Conservation (phyloP, 2,113 vertebrate genomes). For the Neogobius melanostomus region DNA sequence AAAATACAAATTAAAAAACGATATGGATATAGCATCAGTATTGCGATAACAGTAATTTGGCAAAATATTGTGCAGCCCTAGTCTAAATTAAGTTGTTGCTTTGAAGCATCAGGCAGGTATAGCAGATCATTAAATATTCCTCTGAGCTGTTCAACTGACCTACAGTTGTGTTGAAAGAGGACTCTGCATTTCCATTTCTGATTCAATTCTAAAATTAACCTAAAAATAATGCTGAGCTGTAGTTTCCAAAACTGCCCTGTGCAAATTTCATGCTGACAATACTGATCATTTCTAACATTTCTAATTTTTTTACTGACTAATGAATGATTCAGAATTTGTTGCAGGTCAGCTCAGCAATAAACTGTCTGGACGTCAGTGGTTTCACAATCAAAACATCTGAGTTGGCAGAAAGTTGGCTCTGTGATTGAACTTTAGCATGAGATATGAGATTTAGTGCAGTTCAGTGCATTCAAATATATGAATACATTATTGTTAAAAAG, state of each 20-base stretch:
- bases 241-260: not conserved
- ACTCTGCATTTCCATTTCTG: not conserved
- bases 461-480: too few relatives aligned
- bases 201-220: not conserved
- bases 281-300: constrained; percentile 9
- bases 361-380: constrained; percentile 31
- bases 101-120: too few relatives aligned
- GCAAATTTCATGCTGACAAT: constrained; percentile 24
- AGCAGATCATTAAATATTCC: too few relatives aligned
- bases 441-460: not conserved
- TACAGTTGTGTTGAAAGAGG: not conserved
- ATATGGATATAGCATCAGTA: too few relatives aligned
- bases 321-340: constrained; percentile 37
- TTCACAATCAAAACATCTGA: constrained; percentile 48
- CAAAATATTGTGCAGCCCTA: too few relatives aligned
- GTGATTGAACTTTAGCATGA: not conserved
- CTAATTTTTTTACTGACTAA: constrained; percentile 16
- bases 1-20: too few relatives aligned
- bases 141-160: too few relatives aligned
- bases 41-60: too few relatives aligned
- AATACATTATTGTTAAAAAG: too few relatives aligned
- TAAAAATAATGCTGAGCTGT: constrained; percentile 9
- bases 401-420: constrained; percentile 25
- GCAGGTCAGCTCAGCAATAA: constrained; percentile 38
- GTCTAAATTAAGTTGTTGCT: too few relatives aligned